Conservation (phyloP, 2,888 invertebrate species). For the Ennomos erosarius region DNA sequence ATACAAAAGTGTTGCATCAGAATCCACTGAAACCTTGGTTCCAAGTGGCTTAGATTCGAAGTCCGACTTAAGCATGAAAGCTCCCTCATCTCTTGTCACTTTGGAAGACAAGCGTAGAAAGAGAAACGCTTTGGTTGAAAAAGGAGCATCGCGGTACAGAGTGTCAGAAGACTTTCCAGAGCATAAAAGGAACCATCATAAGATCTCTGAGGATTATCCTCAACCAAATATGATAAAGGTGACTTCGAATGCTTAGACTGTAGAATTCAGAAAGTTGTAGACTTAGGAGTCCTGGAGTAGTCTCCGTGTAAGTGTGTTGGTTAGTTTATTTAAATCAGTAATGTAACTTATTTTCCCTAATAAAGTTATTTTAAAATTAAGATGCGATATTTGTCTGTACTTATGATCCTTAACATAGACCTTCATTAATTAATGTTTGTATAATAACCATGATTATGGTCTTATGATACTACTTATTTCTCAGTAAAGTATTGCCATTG, state of each 20-base stretch:
- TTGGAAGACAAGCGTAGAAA: slow-evolving; percentile 22
- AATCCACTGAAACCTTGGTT: slow-evolving; percentile 7
- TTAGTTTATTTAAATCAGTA: too few relatives aligned
- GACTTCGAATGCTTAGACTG: neutral
- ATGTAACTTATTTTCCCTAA: too few relatives aligned
- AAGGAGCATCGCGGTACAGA: slow-evolving; percentile 43
- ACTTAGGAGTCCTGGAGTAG: too few relatives aligned
- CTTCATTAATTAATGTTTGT: too few relatives aligned
- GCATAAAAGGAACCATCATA: slow-evolving; percentile 43
- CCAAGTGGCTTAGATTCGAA: slow-evolving; percentile 1
- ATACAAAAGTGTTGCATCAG: slow-evolving; percentile 18
- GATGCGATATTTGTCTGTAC: too few relatives aligned
- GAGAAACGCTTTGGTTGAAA: slow-evolving; percentile 32
- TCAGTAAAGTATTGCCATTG: too few relatives aligned
- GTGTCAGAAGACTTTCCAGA: slow-evolving; percentile 53
- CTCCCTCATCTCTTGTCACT: slow-evolving; percentile 29
- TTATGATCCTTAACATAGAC: too few relatives aligned
- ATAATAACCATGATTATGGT: too few relatives aligned
- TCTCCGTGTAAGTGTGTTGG: too few relatives aligned
- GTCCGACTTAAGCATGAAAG: slow-evolving; percentile 16
- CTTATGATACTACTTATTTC: too few relatives aligned
- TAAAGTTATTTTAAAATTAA: too few relatives aligned
- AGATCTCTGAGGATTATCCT: slow-evolving; percentile 53
- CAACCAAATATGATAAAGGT: slow-evolving; percentile 42
- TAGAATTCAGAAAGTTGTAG: too few relatives aligned